A percentile compares a stretch with the other conserved stretches of the same genome.
Evolutionary conservation across 2,113 vertebrate genomes (phyloP).

Genomic region (Triplophysa rosa): DNA sequence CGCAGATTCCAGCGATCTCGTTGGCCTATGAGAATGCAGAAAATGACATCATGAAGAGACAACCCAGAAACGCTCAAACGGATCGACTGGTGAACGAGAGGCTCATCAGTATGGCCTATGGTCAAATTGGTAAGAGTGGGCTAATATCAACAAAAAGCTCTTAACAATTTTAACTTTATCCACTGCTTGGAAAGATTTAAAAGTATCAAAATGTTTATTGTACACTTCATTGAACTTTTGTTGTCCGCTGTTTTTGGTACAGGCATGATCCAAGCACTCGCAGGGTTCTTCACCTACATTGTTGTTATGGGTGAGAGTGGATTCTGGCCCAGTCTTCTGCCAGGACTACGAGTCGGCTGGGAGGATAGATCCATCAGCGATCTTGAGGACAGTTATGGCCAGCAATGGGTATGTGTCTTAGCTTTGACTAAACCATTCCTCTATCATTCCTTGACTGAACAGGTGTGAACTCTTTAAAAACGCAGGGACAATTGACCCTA

Average conservation of each 20-base stretch:
- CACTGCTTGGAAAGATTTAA: no score
- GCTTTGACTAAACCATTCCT: no score
- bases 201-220: not conserved
- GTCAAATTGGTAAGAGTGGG: slow-evolving; percentile 82
- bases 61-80: slow-evolving; percentile 85
- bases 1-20: slow-evolving; percentile 90
- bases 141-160: not conserved
- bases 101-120: slow-evolving; percentile 92
- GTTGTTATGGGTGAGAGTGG: slow-evolving; percentile 84
- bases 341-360: slow-evolving; percentile 81
- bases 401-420: slow-evolving; percentile 76
- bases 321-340: slow-evolving; percentile 75
- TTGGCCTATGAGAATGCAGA: slow-evolving; percentile 91
- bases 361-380: slow-evolving; percentile 78
- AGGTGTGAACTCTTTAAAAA: no score
- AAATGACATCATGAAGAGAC: slow-evolving; percentile 96
- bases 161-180: not conserved
- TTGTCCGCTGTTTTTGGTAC: not conserved
- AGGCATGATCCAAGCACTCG: slow-evolving; percentile 81
- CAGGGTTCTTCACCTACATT: slow-evolving; percentile 83
- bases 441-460: no score
- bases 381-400: slow-evolving; percentile 75
- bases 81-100: slow-evolving; percentile 92
- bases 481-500: no score
- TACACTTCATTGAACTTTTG: not conserved